Base-by-base conservation (phyloP, 1,140 invertebrate genomes). In the Cardiocondyla obscurior region DNA sequence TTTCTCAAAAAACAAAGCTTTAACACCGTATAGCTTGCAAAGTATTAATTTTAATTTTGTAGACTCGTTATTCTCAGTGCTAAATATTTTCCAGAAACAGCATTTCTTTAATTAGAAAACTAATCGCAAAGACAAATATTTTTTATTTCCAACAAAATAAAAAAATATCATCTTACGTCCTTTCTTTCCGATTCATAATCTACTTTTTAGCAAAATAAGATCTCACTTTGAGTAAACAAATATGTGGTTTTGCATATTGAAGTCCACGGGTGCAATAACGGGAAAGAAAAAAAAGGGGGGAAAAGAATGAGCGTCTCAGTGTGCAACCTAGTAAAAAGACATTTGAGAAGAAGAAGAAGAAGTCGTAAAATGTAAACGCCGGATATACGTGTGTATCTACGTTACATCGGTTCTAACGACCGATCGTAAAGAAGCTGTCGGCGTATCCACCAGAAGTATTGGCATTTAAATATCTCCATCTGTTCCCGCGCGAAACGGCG, bases 401-500 rank as follows among this genome's bases (percentile, higher is more conserved):
- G 90, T 90, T 88, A 84, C 88, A 87, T 85, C 82, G 89, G 67
- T 89, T 87, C 86, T 91, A 91, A 91, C 89, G 88, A 86, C 79
- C 85, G 90, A 88, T 92, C 91, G 90, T 91, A 91, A 92, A 91
- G 88, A 90, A 91, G 85, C 83, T 85, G 90, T 84, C 82, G 84
- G 84, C 74, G 83, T 85, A 89, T 88, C 82, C 88, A 88, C 42
- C 72, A 64, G 77, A 89, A 85, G 81, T 90, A 92, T 92, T 90
- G 88, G 90, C 90, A 91, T 92, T 91, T 91, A 90, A 92, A 92
- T 91, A 92, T 92, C 90, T 90, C 88, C 89, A 91, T 90, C 89
- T 87, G 86, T 90, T 90, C 83, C 64, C 73, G 84, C 73, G 82
- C 82, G 77, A 77, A 84, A 83, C 58, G 74, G 22, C 58, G 16